Evolutionary conservation across 2,113 vertebrate genomes (phyloP).

Genomic region (Lycocorax pyrrhopterus): DNA sequence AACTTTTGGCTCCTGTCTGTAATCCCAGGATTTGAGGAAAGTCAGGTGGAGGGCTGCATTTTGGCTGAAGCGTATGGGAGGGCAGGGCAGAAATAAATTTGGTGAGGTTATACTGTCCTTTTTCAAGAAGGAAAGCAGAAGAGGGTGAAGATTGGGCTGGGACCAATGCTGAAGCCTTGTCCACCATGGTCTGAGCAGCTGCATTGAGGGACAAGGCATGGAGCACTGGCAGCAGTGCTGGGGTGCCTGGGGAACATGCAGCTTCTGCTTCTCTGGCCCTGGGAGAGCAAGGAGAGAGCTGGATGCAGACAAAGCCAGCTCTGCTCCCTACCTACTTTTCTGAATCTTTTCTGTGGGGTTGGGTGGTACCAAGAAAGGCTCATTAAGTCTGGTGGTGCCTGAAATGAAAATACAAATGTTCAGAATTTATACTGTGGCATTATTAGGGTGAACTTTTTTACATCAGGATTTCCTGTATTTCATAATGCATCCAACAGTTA

Average conservation of each 20-base stretch:
- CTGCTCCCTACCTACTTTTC: not conserved
- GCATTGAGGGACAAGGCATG: not conserved
- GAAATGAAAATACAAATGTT: not conserved
- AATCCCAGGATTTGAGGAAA: not conserved
- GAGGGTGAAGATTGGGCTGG: not conserved
- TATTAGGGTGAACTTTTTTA: not conserved
- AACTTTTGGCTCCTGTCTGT: not conserved
- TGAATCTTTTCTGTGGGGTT: not conserved
- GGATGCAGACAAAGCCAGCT: not conserved
- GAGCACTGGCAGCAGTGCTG: not conserved
- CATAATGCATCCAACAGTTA: not conserved
- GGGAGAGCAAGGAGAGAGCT: not conserved
- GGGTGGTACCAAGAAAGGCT: not conserved
- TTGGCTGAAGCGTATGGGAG: not conserved
- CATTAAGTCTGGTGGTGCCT: not conserved
- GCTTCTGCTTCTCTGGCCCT: not conserved
- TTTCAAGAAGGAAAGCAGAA: not conserved
- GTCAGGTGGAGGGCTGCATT: not conserved
- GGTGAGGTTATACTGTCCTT: not conserved
- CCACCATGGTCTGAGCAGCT: not conserved
- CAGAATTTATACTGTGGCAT: not conserved
- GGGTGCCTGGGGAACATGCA: rapidly evolving
- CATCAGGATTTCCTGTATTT: constrained; percentile 2
- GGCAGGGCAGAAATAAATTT: not conserved
- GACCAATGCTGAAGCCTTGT: not conserved